Base-by-base conservation (phyloP, 2,888 invertebrate genomes). In the Sphecodes monilicornis region DNA sequence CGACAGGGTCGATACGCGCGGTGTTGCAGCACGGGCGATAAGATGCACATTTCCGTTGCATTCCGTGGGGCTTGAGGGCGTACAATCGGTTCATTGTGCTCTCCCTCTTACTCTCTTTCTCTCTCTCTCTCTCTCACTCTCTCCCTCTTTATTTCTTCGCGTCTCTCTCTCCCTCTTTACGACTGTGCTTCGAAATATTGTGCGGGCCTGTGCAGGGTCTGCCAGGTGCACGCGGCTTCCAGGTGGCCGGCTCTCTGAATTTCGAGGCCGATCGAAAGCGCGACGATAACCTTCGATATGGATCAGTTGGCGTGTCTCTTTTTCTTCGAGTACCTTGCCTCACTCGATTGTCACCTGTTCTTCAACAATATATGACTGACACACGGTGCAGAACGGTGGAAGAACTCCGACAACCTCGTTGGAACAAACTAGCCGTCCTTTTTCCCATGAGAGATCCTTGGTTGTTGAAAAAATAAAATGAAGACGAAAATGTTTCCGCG, bases 11-110 rank as follows among this genome's bases (percentile, higher is more conserved):
- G 80, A 76, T 80, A 80, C 39, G 73, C 66, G 54, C 71, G 57
- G 57, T 57, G 72, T 75, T 74, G 54, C 78, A 73, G n/a, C 68
- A 54, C 10, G 71, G n/a, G 73, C 75, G 86, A 88, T 88, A 88
- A 90, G 78, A 54, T 83, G 78, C 71, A 76, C 78, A 60, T 88
- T 88, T 79, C 76, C 75, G 72, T 70, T 68, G 36, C 43, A 74
- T 83, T 80, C 22, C 54, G 41, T 69, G 26, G 43, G 41, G 39
- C 3, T 29, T 66, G 57, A 60, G 60, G 10, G 3, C 41, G 54
- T 79, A 89, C 87, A 90, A 84, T 88, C 72, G 84, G 36, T 78
- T 82, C 81, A 90, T 88, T 87, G 86, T 90, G 72, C 54, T 69
- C 66, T 41, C 74, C 54, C 68, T 39, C 16, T 8, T 26, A 11